These are phyloP conservation scores for Rhinopomastus cyanomelas DNA, from an alignment of 2,113 vertebrate species.

Conservation along the genomic window DNA sequence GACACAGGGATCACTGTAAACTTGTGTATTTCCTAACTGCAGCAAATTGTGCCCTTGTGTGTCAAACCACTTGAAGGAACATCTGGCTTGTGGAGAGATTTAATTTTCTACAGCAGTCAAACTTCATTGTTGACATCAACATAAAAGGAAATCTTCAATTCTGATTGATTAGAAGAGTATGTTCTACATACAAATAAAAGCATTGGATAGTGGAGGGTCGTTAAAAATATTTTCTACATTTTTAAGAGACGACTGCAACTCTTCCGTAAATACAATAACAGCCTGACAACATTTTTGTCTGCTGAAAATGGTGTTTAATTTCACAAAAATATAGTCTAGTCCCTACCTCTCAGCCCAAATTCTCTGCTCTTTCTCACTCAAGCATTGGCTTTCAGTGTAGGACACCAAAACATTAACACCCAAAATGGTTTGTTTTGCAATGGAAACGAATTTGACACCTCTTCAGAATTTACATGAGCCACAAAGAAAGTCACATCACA, in stretches of 20 bases:
- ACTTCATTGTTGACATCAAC: not conserved
- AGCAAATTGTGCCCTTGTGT: not conserved
- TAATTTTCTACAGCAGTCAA: not conserved
- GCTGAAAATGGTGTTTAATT: not conserved
- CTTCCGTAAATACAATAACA: not conserved
- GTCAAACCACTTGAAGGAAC: not conserved
- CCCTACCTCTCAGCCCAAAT: not conserved
- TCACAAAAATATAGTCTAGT: not conserved
- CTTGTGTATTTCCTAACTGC: not conserved
- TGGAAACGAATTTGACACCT: not conserved
- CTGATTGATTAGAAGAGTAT: not conserved
- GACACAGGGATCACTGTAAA: not conserved
- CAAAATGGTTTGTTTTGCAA: not conserved
- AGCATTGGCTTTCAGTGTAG: not conserved
- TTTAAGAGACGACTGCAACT: not conserved
- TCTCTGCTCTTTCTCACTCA: not conserved
- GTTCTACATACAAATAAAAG: not conserved
- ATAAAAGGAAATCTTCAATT: not conserved
- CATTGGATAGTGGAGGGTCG: not conserved
- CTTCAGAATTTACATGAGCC: not conserved
- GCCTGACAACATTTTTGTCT: not conserved
- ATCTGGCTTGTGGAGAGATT: not conserved
- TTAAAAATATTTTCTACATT: not conserved
- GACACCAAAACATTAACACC: not conserved
- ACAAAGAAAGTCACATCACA: not conserved